A percentile compares a stretch with the other conserved stretches of the same genome.
Evolutionary conservation across 1,140 invertebrate species (phyloP).

Genomic region (Cydia pomonella): DNA sequence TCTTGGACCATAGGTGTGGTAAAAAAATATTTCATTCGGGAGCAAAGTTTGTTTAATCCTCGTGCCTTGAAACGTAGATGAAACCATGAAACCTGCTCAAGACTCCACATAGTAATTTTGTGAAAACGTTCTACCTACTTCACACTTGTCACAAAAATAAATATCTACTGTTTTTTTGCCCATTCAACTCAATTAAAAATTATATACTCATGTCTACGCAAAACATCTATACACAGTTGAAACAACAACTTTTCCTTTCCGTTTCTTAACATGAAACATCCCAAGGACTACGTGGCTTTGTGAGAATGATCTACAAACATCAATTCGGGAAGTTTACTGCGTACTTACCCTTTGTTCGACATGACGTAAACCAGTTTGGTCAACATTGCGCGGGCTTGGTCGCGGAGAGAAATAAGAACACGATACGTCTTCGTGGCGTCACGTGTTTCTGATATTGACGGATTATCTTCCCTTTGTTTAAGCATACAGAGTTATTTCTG

Average conservation of each 20-base stretch:
- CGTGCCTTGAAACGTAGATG: no score
- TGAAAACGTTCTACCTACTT: no score
- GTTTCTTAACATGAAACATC: background rate
- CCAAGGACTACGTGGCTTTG: conserved; percentile 3
- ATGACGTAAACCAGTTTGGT: conserved; percentile 31
- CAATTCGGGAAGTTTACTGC: conserved; percentile 31
- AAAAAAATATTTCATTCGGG: no score
- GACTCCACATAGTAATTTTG: no score
- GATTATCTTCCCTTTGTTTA: conserved; percentile 35
- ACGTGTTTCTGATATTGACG: conserved; percentile 48
- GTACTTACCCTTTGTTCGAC: conserved; percentile 33
- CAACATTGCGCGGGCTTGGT: conserved; percentile 28
- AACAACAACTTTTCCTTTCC: background rate
- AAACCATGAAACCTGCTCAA: no score
- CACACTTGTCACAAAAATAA: no score
- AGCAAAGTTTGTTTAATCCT: no score
- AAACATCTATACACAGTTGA: background rate
- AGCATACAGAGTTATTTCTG: background rate
- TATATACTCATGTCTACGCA: no score
- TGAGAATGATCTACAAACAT: conserved; percentile 27
- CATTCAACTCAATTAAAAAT: no score
- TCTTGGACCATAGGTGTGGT: no score
- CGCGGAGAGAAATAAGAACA: conserved; percentile 40
- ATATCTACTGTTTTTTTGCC: no score
- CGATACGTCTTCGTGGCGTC: conserved; percentile 45